Conservation (phyloP, 1,140 invertebrate genomes). For the Drosophila seguyi region DNA sequence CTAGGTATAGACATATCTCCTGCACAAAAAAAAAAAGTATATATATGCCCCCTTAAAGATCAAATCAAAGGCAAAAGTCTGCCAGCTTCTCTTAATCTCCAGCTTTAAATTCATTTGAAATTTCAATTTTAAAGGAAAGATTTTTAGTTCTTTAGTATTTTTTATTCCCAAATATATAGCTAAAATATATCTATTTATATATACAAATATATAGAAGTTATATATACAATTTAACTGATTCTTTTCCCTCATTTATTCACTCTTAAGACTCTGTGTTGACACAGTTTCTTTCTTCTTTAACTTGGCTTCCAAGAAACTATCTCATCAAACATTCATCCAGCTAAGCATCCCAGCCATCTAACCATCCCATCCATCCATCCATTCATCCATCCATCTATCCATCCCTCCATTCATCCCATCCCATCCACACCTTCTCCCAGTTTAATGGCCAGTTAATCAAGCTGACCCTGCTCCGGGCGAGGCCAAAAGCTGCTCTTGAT, state of each 20-base stretch:
- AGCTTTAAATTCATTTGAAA: too few species aligned
- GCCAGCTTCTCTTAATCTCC: too few species aligned
- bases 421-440: constrained; percentile 2
- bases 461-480: constrained; percentile 22
- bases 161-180: too few species aligned
- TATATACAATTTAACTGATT: background rate
- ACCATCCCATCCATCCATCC: background rate
- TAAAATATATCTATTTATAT: too few species aligned
- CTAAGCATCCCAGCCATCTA: background rate
- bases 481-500: constrained; percentile 60
- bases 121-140: too few species aligned
- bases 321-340: too few species aligned
- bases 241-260: background rate
- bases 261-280: background rate
- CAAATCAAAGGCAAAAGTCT: too few species aligned
- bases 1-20: too few species aligned
- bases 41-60: too few species aligned
- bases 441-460: constrained; percentile 44
- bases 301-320: constrained; percentile 13
- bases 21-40: too few species aligned
- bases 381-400: background rate
- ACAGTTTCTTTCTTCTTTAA: constrained; percentile 8
- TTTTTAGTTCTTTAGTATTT: too few species aligned
- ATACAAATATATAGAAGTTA: too few species aligned
- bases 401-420: background rate